Conservation (phyloP, 1,140 invertebrate genomes). For the Drosophila eugracilis region DNA sequence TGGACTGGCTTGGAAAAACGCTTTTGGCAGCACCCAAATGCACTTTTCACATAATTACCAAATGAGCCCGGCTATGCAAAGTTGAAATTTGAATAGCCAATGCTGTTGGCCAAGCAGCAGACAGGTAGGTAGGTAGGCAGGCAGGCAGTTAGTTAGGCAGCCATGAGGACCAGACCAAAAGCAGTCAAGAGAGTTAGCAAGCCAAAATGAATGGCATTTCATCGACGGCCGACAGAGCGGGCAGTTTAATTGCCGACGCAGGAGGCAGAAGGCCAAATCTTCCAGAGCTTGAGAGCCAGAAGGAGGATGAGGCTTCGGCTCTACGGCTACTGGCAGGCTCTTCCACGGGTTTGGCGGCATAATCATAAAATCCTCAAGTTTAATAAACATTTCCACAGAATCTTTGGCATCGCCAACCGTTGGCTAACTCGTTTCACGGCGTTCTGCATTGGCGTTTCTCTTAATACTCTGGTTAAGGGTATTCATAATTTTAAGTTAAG, state of each 20-base stretch:
- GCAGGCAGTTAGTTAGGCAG: constrained; percentile 38
- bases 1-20: constrained; percentile 53
- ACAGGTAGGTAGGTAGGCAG: no score
- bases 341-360: constrained; percentile 58
- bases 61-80: constrained; percentile 72
- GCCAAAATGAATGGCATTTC: constrained; percentile 78
- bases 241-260: constrained; percentile 81
- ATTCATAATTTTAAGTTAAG: neutral
- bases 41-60: constrained; percentile 82
- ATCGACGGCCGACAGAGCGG: constrained; percentile 66
- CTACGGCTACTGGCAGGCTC: constrained; percentile 32
- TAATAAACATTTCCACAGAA: constrained; percentile 83
- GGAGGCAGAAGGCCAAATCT: constrained; percentile 31
- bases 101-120: constrained; percentile 8
- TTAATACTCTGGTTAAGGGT: constrained; percentile 3
- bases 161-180: constrained; percentile 30
- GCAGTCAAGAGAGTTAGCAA: constrained; percentile 25
- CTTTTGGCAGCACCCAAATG: constrained; percentile 67
- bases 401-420: constrained; percentile 70
- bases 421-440: constrained; percentile 77
- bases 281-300: neutral
- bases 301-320: constrained; percentile 16
- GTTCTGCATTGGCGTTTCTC: constrained; percentile 69
- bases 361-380: constrained; percentile 80
- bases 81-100: constrained; percentile 76